A percentile compares a stretch with the other conserved stretches of the same genome.
Evolutionary conservation across 1,140 invertebrate species (phyloP).

Genomic region (Drosophila sp.): DNA sequence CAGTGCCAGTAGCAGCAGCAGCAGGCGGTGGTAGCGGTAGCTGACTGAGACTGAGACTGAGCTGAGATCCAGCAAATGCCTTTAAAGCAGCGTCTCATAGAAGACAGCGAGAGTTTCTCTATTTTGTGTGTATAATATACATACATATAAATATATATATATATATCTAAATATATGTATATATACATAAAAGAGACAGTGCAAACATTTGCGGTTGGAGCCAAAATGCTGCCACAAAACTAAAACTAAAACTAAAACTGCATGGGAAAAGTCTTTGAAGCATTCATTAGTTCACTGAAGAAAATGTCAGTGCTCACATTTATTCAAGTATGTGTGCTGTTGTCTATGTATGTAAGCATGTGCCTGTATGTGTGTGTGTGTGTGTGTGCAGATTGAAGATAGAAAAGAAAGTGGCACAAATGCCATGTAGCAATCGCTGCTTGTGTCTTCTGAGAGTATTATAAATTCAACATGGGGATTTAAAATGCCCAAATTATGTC

Average conservation of each 20-base stretch:
- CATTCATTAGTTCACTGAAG: conserved; percentile 49
- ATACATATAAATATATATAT: conserved; percentile 29
- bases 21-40: conserved; percentile 32
- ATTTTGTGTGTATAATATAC: conserved; percentile 14
- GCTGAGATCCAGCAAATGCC: conserved; percentile 44
- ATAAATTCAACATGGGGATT: conserved; percentile 40
- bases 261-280: conserved; percentile 45
- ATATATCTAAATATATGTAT: conserved; percentile 6
- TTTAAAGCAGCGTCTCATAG: conserved; percentile 41
- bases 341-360: background rate
- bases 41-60: conserved; percentile 5
- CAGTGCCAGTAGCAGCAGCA: conserved; percentile 62
- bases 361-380: conserved; percentile 28
- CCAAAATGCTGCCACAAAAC: conserved; percentile 46
- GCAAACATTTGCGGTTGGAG: conserved; percentile 47
- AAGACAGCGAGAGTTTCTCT: conserved; percentile 11
- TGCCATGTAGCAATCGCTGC: conserved; percentile 23
- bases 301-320: conserved; percentile 33
- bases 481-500: conserved; percentile 41
- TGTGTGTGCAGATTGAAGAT: conserved; percentile 26
- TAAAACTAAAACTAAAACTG: conserved; percentile 37
- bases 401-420: conserved; percentile 36
- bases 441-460: conserved; percentile 18
- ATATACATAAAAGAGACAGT: conserved; percentile 14
- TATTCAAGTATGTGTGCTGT: background rate